A percentile compares a stretch with the other conserved stretches of the same genome.
Evolutionary conservation across 2,888 invertebrate genomes (phyloP).

Genomic region (Schizaphis graminum): DNA sequence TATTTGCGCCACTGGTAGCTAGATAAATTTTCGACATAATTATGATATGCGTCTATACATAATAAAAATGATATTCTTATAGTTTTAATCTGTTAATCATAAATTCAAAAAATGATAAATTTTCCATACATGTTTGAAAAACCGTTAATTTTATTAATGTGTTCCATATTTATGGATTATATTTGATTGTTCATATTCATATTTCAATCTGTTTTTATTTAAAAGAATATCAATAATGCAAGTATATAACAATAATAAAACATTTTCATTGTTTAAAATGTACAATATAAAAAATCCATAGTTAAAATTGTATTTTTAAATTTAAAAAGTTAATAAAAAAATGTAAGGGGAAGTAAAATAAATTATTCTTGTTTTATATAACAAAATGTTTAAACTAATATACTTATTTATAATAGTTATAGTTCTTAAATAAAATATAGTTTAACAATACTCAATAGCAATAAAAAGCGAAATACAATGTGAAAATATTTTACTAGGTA

Average conservation of each 20-base stretch:
- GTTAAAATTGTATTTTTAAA: background rate
- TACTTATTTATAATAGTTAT: conserved; percentile 14
- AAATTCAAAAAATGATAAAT: background rate
- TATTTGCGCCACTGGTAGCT: too few relatives aligned
- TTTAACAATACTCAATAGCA: background rate
- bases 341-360: background rate
- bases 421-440: background rate
- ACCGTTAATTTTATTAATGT: background rate
- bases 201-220: background rate
- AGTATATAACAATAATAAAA: background rate
- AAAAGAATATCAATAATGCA: background rate
- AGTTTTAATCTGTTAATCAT: background rate
- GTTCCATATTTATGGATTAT: background rate
- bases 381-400: background rate
- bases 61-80: background rate
- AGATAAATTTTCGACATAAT: background rate
- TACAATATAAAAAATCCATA: background rate
- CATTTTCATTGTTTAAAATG: background rate
- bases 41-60: background rate
- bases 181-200: too few relatives aligned
- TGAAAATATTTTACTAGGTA: background rate
- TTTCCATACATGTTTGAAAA: background rate
- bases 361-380: background rate
- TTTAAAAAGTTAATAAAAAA: background rate
- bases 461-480: background rate